Percentiles rank a stretch among this genome's conserved stretches.
phyloP scores from a whole-genome alignment of 1,140 invertebrate genomes.

The Bactericera cockerelli region DNA sequence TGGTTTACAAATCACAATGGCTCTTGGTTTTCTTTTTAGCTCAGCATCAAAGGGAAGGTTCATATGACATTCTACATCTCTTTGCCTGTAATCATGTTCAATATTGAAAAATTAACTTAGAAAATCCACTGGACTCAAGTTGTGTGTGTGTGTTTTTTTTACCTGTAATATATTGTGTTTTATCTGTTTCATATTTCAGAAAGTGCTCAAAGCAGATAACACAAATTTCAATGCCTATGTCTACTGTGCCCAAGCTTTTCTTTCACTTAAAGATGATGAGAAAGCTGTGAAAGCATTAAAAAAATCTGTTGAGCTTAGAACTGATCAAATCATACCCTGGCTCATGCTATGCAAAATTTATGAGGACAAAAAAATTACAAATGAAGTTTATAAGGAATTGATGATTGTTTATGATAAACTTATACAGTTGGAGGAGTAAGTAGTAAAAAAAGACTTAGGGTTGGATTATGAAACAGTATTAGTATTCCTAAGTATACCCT shows the following conservation, averaged over 20 bases:
- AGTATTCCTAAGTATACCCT: too few relatives aligned
- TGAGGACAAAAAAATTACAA: neutral
- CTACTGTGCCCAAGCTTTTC: neutral
- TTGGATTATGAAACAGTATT: too few relatives aligned
- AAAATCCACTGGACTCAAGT: neutral
- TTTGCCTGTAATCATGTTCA: neutral
- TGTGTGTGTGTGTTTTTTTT: neutral
- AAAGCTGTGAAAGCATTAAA: constrained; percentile 2
- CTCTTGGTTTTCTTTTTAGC: neutral
- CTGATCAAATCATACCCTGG: neutral
- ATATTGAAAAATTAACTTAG: neutral
- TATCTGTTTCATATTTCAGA: neutral
- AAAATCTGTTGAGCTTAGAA: neutral
- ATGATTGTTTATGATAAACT: neutral
- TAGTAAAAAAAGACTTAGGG: too few relatives aligned
- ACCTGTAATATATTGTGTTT: neutral
- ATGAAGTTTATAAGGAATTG: neutral
- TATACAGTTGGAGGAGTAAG: neutral
- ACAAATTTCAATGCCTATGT: constrained; percentile 1
- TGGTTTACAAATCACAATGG: too few relatives aligned
- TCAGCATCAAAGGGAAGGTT: too few relatives aligned
- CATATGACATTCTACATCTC: too few relatives aligned
- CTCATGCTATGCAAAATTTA: neutral
- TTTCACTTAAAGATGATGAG: neutral
- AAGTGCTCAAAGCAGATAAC: neutral